Base-by-base conservation (phyloP, 1,140 invertebrate genomes). In the Hyles vespertilio region DNA sequence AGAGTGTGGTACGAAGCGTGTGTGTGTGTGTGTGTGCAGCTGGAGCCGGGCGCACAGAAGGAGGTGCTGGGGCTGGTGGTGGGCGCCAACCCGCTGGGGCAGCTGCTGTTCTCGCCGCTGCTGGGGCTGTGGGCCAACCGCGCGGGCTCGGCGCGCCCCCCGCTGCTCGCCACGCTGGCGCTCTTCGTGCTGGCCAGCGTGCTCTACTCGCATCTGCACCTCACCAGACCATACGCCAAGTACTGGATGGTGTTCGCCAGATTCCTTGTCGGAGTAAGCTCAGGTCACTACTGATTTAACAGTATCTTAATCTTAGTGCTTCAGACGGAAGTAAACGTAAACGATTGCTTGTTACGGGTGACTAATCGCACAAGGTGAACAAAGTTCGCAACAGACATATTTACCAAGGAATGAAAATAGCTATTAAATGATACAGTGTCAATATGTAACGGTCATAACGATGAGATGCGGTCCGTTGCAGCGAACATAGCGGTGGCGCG, bases 21-120 rank as follows among this genome's bases (percentile, higher is more conserved):
- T 2, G 22, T 22, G 22, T 40, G 36, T 40, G 4, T 40, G 8
- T 40, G 8, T 40, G 36, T 40, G 36, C 83, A 97, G 96, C 77
- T 97, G 72, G 96, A 97, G 89, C 91, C 91, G 50, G 89, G 87
- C 10, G 92, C 95, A 9, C 93, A 92, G 49, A 96, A 97, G 77
- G 94, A 94, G 83, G 95, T 95, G 73, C 93, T 97, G 90, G 96
- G 96, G 32, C 93, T 94, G 73, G 93, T 96, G 9, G 95, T 98
- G 22, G 96, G 96, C 10, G 94, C 95, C 8, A 97, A 97, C 89
- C 96, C 96, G 40, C 89, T 98, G 33, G 96, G 94, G 3, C 96
- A 98, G 90, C 94, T 98, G 92, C 77, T 97, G 40, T 96, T 96
- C 70, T 97, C 96, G 4, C 96, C 96, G 7, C 78, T 97, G 59